Conservation (phyloP, 2,888 invertebrate genomes). For the Dicycla oo region DNA sequence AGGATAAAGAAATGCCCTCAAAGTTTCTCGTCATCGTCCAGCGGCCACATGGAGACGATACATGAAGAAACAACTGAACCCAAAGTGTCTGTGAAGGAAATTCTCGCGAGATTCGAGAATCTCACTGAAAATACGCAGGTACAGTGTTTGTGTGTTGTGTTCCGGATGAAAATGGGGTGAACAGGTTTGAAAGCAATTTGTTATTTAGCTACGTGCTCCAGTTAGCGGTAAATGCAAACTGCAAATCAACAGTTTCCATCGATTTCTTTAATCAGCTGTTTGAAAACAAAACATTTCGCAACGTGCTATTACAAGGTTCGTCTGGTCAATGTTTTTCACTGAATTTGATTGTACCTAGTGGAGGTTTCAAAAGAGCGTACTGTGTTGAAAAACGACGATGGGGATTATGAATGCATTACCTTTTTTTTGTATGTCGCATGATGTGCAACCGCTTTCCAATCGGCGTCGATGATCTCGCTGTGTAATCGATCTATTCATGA, state of each 20-base stretch:
- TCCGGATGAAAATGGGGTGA: constrained; percentile 60
- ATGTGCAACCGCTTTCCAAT: constrained; percentile 73
- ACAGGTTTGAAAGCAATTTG: constrained; percentile 66
- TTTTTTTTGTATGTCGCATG: constrained; percentile 58
- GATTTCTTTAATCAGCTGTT: constrained; percentile 67
- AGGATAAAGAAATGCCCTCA: constrained; percentile 84
- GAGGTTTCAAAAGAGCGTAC: constrained; percentile 65
- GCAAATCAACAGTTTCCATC: constrained; percentile 52
- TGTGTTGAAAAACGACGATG: constrained; percentile 70
- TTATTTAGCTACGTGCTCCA: constrained; percentile 62
- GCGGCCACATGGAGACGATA: constrained; percentile 95
- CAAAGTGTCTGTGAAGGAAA: constrained; percentile 96
- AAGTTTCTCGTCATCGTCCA: constrained; percentile 90
- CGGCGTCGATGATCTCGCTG: constrained; percentile 70
- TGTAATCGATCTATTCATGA: constrained; percentile 75
- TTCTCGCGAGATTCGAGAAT: constrained; percentile 95
- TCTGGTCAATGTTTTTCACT: constrained; percentile 60
- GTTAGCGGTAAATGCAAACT: constrained; percentile 49
- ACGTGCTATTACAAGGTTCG: constrained; percentile 67
- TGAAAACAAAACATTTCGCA: constrained; percentile 64
- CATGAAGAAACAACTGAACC: constrained; percentile 94
- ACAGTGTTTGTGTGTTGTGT: constrained; percentile 66
- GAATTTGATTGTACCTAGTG: constrained; percentile 61
- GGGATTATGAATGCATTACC: constrained; percentile 69
- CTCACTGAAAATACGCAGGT: constrained; percentile 87